phyloP scores from a whole-genome alignment of 2,797 vertebrate species.

The Spheniscus humboldti region DNA sequence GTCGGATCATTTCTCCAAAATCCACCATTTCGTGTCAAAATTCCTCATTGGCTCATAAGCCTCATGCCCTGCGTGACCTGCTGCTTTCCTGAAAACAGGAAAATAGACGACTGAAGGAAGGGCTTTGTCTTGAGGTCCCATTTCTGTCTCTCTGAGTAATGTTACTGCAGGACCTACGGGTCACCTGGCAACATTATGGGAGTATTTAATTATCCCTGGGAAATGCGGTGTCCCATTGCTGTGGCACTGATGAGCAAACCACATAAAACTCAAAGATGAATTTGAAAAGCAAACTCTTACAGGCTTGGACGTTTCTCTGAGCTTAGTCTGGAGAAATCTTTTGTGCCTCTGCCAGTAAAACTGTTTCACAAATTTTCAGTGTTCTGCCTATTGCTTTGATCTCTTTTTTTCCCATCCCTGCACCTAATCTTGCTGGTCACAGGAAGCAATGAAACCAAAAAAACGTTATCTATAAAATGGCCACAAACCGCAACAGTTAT shows the following conservation, averaged over 20 bases:
- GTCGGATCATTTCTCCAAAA: neutral
- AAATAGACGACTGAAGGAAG: neutral
- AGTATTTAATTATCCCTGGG: conserved; percentile 30
- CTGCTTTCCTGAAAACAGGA: neutral
- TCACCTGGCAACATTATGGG: conserved; percentile 17
- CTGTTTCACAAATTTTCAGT: conserved; percentile 1
- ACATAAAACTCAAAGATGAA: neutral
- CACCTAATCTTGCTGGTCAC: neutral
- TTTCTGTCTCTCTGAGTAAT: conserved; percentile 45
- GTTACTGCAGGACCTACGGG: neutral
- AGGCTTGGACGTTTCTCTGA: neutral
- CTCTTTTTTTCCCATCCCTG: neutral
- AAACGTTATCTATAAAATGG: neutral
- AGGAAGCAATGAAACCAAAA: neutral
- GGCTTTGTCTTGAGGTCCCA: neutral
- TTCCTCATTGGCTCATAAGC: neutral
- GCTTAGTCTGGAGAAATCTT: neutral
- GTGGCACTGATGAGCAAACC: conserved; percentile 40
- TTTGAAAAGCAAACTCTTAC: conserved; percentile 11
- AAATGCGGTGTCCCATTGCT: neutral
- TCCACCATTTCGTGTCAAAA: neutral
- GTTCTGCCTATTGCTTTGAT: neutral
- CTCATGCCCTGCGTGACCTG: neutral
- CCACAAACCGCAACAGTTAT: neutral
- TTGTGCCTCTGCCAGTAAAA: neutral